Base-by-base conservation (phyloP, 2,888 invertebrate species). In the Orgyia antiqua region DNA sequence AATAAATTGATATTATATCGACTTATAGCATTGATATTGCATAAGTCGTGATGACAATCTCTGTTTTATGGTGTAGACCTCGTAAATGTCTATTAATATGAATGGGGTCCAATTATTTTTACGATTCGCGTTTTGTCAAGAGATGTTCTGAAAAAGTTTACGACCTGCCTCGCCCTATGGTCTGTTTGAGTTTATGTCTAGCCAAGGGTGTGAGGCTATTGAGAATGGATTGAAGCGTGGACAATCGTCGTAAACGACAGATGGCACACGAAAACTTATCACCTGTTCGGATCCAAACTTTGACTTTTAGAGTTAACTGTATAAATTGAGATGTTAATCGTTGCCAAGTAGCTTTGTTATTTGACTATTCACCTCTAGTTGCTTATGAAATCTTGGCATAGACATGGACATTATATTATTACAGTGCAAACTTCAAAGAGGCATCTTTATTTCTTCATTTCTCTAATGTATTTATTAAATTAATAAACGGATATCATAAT, bases 11-110 rank as follows among this genome's bases (percentile, higher is more conserved):
- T 67, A 64, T 48, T 51, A 64, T 64, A 59, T 72, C 58, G 64
- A 51, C 62, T 62, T 59, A 65, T 64, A 62, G 52, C 64, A 59
- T 57, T 51, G 61, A 60, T 63, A 64, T 74, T 78, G 65, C 72
- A 66, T 71, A 76, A 82, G 71, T 53, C 72, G 53, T 69, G 79
- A 79, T 77, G 80, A 83, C 84, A 86, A 84, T 86, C 84, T 80
- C 80, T 68, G 78, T 83, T 86, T 86, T 86, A 86, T 83, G 75
- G 75, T 56, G 54, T 65, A 73, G 71, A 66, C 62, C 67, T 84
- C 83, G 79, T 87, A 87, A 87, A 86, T 68, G 86, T 86, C 87
- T 84, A 84, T 86, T 87, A 86, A 87, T 87, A 86, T 84, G 86
- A 87, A 87, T 87, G 78, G 83, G 72, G 70, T 72, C 77, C 86